These are phyloP conservation scores for Stenoptilia bipunctidactyla DNA, from an alignment of 2,888 invertebrate species.

Conservation along the genomic window DNA sequence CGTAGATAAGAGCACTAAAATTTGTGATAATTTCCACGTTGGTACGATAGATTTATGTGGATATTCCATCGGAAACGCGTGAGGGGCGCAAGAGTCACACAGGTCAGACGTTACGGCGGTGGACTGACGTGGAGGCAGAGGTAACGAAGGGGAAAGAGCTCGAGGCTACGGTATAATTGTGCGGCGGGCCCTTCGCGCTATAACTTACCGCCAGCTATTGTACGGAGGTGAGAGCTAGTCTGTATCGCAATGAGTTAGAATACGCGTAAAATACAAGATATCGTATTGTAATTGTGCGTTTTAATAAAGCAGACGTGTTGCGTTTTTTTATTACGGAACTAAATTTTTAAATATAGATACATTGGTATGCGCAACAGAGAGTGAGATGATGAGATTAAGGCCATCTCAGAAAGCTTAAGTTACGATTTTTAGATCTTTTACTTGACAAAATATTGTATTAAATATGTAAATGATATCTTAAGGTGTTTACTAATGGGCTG, in stretches of 20 bases:
- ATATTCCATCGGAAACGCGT: not conserved
- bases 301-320: too few species aligned
- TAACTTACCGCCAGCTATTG: slow-evolving; percentile 3
- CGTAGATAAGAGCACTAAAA: not conserved
- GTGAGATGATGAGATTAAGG: slow-evolving; percentile 1
- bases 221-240: too few species aligned
- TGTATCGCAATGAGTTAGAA: too few species aligned
- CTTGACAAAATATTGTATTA: slow-evolving; percentile 9
- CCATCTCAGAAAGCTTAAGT: slow-evolving; percentile 17
- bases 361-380: too few species aligned
- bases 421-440: slow-evolving; percentile 5
- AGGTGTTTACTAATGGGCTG: slow-evolving; percentile 44
- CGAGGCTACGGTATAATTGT: slow-evolving; percentile 47
- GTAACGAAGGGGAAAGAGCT: slow-evolving; percentile 29
- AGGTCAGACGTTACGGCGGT: not conserved
- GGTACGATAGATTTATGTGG: not conserved
- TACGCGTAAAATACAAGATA: not conserved
- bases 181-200: slow-evolving; percentile 16
- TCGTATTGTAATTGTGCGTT: too few species aligned
- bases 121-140: slow-evolving; percentile 20
- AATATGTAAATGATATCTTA: slow-evolving; percentile 36
- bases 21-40: not conserved
- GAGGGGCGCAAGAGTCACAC: not conserved
- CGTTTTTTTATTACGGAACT: too few species aligned
- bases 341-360: too few species aligned